These are phyloP conservation scores for Palythoa heliodiscus DNA, from an alignment of 92 coral and sea anemone species.

Conservation along the genomic window DNA sequence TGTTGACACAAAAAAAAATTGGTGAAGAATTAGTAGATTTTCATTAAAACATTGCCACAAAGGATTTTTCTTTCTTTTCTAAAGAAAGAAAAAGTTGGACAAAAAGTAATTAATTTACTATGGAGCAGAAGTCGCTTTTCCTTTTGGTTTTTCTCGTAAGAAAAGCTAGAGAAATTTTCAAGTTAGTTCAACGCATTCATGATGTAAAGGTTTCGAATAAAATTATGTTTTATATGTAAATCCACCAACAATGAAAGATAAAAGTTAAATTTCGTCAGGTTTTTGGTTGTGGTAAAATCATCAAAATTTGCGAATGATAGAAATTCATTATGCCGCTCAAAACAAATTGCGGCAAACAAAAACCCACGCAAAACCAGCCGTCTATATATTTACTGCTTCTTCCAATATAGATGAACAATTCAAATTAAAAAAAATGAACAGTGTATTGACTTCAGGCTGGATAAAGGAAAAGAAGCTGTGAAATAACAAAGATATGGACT, in stretches of 20 bases:
- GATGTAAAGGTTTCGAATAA: not conserved
- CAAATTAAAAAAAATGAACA: constrained; percentile 26
- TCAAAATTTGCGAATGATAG: not conserved
- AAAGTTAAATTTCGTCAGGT: not conserved
- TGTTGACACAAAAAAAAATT: constrained; percentile 1
- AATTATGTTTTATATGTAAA: not conserved
- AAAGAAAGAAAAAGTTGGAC: not conserved
- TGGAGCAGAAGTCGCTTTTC: not conserved
- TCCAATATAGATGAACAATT: constrained; percentile 6
- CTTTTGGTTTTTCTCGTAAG: not conserved
- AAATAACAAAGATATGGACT: constrained; percentile 17
- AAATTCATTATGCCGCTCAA: not conserved
- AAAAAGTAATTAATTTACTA: not conserved
- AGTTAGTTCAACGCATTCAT: not conserved
- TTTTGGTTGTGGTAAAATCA: not conserved
- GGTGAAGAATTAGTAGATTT: not conserved
- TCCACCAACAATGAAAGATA: not conserved
- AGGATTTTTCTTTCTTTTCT: not conserved
- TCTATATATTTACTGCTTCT: not conserved
- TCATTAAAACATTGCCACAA: constrained; percentile 1
- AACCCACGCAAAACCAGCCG: constrained; percentile 8
- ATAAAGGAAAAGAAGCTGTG: constrained; percentile 21
- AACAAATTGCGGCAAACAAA: not conserved
- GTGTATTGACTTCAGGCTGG: constrained; percentile 24
- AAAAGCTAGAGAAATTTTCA: not conserved